Conservation (phyloP, 2,797 vertebrate genomes). For the Alauda arvensis region DNA sequence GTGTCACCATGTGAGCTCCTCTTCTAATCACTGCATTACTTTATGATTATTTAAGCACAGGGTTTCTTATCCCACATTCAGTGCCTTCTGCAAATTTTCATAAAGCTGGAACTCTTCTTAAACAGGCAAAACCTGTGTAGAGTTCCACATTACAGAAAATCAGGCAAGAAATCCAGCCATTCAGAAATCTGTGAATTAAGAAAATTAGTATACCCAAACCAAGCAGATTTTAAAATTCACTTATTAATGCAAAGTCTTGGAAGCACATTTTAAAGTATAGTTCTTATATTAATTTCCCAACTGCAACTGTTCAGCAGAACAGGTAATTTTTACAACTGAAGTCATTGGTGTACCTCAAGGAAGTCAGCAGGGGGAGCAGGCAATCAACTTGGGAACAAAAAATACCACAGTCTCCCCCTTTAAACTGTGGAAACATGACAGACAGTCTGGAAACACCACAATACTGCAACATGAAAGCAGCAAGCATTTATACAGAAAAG, state of each 20-base stretch:
- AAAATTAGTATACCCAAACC: neutral
- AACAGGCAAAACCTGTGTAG: neutral
- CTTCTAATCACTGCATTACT: neutral
- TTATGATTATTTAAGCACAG: neutral
- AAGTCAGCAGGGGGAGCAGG: conserved; percentile 55
- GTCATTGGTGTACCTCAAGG: neutral
- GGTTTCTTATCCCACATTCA: neutral
- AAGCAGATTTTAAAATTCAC: neutral
- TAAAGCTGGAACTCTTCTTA: neutral
- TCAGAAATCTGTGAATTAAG: neutral
- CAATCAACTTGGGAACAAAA: neutral
- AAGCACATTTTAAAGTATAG: neutral
- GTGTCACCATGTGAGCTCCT: neutral
- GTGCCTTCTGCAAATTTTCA: neutral
- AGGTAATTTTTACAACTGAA: neutral
- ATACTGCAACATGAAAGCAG: neutral
- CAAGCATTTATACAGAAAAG: neutral
- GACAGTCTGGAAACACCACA: neutral
- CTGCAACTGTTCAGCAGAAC: neutral
- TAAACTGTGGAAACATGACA: neutral
- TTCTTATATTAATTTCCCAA: neutral
- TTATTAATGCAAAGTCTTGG: neutral
- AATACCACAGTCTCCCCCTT: neutral
- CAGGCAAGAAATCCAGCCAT: neutral
- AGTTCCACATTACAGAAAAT: neutral